phyloP scores from a whole-genome alignment of 2,797 vertebrate genomes.

The Poeciliopsis infans region DNA sequence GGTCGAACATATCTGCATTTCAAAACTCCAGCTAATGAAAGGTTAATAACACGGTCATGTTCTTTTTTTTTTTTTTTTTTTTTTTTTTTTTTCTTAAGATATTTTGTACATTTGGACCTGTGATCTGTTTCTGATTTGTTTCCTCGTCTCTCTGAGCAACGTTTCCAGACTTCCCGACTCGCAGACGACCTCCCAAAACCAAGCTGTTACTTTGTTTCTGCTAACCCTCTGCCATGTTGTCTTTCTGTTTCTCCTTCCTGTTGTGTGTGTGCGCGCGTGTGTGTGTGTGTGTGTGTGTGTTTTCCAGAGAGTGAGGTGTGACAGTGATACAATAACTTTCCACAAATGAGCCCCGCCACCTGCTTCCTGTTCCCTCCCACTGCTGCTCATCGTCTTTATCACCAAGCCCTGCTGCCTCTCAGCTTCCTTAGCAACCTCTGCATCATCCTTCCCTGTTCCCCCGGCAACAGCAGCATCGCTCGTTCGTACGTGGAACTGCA shows the following conservation, averaged over 20 bases:
- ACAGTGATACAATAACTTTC: slow-evolving; percentile 72
- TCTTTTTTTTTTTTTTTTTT: not conserved
- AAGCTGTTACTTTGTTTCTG: slow-evolving; percentile 11
- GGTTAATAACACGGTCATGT: not conserved
- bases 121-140: fast-evolving
- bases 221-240: slow-evolving; percentile 46
- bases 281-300: not conserved
- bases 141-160: slow-evolving; percentile 22
- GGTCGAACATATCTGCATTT: not conserved
- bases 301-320: slow-evolving; percentile 81
- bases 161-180: slow-evolving; percentile 32
- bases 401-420: slow-evolving; percentile 51
- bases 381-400: slow-evolving; percentile 60
- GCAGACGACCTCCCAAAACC: slow-evolving; percentile 5
- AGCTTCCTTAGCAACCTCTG: slow-evolving; percentile 59
- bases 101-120: not conserved
- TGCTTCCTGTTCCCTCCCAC: slow-evolving; percentile 49
- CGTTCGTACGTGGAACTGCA: slow-evolving; percentile 57
- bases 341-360: slow-evolving; percentile 41
- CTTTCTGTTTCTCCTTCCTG: slow-evolving; percentile 30
- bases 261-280: slow-evolving; percentile 16
- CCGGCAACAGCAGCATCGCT: slow-evolving; percentile 52
- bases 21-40: not conserved
- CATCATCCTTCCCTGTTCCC: slow-evolving; percentile 53
- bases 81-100: not conserved